Base-by-base conservation (phyloP, 2,113 vertebrate species). In the Syngnathus typhle region DNA sequence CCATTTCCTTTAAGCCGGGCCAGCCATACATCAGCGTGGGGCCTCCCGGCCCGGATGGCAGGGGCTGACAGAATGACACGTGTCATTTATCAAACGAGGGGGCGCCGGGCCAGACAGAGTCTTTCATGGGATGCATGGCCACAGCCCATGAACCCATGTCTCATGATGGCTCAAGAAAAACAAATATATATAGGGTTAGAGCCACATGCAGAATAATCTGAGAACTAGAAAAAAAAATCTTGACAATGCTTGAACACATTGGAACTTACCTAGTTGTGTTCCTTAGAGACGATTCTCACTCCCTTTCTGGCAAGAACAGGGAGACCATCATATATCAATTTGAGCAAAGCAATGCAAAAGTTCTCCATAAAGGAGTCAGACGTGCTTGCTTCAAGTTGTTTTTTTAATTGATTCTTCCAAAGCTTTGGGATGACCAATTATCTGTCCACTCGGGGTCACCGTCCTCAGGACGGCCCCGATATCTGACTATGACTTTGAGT, bases 71-170 rank as follows among this genome's bases (percentile, higher is more conserved):
- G 94, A 96, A 98, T 98, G 96, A 95, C 95, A 93, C 92, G 94
- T 98, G 96, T 96, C 96, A 98, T 98, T 98, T 98, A 98, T 98
- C 96, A 98, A 96, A 95, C 92, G 88, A 27, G 91, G 94, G 93
- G 93, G 94, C 86, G 89, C 86, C 86, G 81, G 94, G 94, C 94
- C 93, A 88, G 82, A 84, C 80, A 62, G 27, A 71, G 81, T 73
- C 74, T 80, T 83, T 85, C 83, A 78, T 41, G 78, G 74, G 79
- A 84, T 74, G 77, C 73, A 44, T 82, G 75, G 71, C 67, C 63
- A 71, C 66, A 67, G 72, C 70, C 49, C 64, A 32, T 23, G 60
- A 61, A 44, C 38, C 27, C 12, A 23, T 21, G 16, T 19, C 59
- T 19, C 67, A 47, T 36, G 63, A 51, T 51, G 68, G 38, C 56